Conservation (phyloP, 1,140 invertebrate genomes). For the Polypedilum vanderplanki region DNA sequence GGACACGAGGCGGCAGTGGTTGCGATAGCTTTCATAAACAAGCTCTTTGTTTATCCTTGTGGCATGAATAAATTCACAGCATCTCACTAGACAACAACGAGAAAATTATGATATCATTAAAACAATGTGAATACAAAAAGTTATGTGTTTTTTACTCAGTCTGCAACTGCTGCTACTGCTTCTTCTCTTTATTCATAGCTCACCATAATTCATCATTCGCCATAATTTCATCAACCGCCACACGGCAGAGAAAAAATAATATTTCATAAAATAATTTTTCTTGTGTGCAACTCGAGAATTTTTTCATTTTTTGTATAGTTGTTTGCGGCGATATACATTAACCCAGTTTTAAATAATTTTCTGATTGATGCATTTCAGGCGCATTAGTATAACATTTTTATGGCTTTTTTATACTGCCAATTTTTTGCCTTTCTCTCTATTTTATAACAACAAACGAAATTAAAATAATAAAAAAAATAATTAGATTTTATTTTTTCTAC, state of each 20-base stretch:
- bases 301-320: not conserved
- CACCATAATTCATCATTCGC: not conserved
- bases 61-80: no score
- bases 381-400: not conserved
- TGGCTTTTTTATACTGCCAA: not conserved
- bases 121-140: no score
- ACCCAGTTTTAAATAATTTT: not conserved
- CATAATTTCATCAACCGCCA: not conserved
- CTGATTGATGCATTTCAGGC: conserved; percentile 11
- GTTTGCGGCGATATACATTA: not conserved
- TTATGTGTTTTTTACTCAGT: no score
- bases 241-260: not conserved
- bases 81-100: no score
- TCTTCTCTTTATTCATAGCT: not conserved
- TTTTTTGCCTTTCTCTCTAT: not conserved
- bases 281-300: not conserved
- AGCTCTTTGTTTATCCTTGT: no score
- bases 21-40: no score
- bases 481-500: no score
- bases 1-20: no score
- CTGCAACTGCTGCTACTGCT: no score
- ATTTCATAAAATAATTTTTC: not conserved
- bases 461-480: no score
- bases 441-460: no score
- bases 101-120: no score